Base-by-base conservation (phyloP, 2,797 vertebrate genomes). In the Protonibea diacanthus region DNA sequence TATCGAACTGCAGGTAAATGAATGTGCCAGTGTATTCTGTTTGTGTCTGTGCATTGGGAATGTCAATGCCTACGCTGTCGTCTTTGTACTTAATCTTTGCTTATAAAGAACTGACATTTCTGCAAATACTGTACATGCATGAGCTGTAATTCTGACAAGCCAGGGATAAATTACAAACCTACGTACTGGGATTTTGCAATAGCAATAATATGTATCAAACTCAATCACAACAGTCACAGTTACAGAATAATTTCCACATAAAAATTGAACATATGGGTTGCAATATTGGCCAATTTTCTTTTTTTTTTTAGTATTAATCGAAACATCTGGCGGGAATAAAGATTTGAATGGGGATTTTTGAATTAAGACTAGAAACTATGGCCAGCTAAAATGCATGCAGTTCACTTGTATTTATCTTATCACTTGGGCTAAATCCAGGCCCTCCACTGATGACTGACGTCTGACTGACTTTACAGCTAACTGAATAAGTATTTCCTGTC, bases 21-120 rank as follows among this genome's bases (percentile, higher is more conserved):
- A 15, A n/a, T 60, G 2, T 33, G 18, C 17, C 25, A 18, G 25
- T 62, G 6, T 40, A 23, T n/a, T 29, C n/a, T 77, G 17, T n/a
- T 25, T 20, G 4, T 42, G 20, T 8, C 38, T 51, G 15, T 9
- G 12, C 14, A 10, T 1, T 21, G 23, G 42, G 21, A 51, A 59
- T 42, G 20, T 38, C 44, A 48, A 11, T 66, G 45, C n/a, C 10
- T 52, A 6, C 5, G 14, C 20, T 29, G n/a, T 44, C 10, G 23
- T 47, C 29, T 42, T 8, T 48, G 18, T 17, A 33, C 17, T 47
- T 64, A 10, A 5, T 57, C 11, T 33, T 14, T 49, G 44, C 12
- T 59, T 27, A 48, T 60, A 66, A 55, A 38, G 17, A 68, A 55
- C 20, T 73, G 45, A 73, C 9, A 53, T 73, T 64, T 51, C 11